Conservation (phyloP, 2,888 invertebrate species). For the Eurois occulta region DNA sequence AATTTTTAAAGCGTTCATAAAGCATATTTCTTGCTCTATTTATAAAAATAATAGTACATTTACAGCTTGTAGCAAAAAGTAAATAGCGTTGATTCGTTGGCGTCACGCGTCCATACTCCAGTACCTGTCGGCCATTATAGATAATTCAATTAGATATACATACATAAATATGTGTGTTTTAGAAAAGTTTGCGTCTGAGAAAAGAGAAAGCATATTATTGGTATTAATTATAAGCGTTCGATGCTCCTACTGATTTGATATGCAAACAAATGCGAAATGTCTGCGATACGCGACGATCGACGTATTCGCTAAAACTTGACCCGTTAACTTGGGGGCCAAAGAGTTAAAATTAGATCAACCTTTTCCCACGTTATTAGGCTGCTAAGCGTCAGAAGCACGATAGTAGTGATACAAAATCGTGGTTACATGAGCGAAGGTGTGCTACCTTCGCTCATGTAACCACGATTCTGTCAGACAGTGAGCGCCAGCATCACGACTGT, state of each 20-base stretch:
- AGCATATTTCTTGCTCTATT: conserved; percentile 1
- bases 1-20: neutral
- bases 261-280: conserved; percentile 20
- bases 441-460: too few relatives aligned
- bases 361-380: neutral
- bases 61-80: conserved; percentile 2
- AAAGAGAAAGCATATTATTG: conserved; percentile 53
- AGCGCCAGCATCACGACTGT: too few relatives aligned
- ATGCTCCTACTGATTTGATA: neutral
- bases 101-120: conserved; percentile 12
- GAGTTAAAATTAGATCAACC: neutral
- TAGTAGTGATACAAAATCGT: neutral
- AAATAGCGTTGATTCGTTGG: neutral
- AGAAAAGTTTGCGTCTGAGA: conserved; percentile 38
- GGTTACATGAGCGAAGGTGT: neutral
- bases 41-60: neutral
- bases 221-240: conserved; percentile 27
- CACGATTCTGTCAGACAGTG: too few relatives aligned
- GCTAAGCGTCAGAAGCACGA: neutral
- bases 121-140: conserved; percentile 6
- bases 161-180: conserved; percentile 21
- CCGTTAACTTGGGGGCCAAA: neutral
- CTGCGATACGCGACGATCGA: neutral
- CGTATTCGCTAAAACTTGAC: neutral
- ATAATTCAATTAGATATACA: conserved; percentile 25